phyloP scores from a whole-genome alignment of 1,140 invertebrate species.

The Tribolium castaneum region DNA sequence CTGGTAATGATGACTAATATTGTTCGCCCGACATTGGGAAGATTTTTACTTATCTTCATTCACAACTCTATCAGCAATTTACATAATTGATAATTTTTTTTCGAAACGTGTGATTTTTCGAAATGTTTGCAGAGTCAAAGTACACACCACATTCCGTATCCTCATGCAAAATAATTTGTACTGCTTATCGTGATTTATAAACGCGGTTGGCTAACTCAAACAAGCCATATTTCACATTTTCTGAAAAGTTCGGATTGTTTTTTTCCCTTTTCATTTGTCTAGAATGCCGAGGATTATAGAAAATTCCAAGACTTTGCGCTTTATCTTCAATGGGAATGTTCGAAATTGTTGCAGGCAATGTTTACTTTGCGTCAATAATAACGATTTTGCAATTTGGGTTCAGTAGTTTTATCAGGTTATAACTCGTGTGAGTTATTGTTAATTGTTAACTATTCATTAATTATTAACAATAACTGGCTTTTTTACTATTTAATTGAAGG shows the following conservation, averaged over 20 bases:
- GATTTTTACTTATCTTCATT: no score
- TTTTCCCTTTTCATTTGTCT: not conserved
- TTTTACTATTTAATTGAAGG: no score
- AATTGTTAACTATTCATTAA: no score
- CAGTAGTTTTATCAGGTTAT: no score
- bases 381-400: no score
- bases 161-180: not conserved
- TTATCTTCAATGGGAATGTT: no score
- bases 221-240: conserved; percentile 5
- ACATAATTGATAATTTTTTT: not conserved
- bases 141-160: not conserved
- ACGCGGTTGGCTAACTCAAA: not conserved
- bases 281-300: not conserved
- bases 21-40: not conserved
- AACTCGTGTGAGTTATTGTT: no score
- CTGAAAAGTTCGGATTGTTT: not conserved
- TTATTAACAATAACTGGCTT: no score
- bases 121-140: not conserved
- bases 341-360: no score
- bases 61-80: no score
- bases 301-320: no score
- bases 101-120: not conserved
- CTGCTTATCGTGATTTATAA: conserved; percentile 16
- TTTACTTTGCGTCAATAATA: no score
- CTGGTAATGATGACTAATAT: conserved; percentile 30